Percentiles rank a stretch among this genome's conserved stretches.
Conservation (phyloP, 2,113 vertebrate species). For the Morone chrysops region DNA sequence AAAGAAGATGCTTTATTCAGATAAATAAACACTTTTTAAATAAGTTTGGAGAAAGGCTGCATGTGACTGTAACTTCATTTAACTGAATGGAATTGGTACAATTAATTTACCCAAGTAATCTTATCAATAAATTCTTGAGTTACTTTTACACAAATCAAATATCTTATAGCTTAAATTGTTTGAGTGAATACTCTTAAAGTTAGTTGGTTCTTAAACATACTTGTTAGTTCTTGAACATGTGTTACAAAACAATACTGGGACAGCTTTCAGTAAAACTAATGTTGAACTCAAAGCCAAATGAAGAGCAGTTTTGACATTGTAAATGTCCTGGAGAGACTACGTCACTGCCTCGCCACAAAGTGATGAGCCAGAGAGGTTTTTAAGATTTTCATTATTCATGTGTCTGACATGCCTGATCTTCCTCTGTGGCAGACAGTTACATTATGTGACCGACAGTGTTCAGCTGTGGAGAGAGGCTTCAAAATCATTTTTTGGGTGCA, state of each 20-base stretch:
- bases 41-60: too few relatives aligned
- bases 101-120: too few relatives aligned
- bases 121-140: too few relatives aligned
- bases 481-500: constrained; percentile 10
- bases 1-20: too few relatives aligned
- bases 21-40: too few relatives aligned
- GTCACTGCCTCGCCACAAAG: constrained; percentile 13
- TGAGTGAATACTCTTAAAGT: too few relatives aligned
- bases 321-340: neutral
- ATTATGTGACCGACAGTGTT: constrained; percentile 33
- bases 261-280: neutral
- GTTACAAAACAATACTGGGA: neutral
- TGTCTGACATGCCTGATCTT: constrained; percentile 40
- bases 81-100: too few relatives aligned
- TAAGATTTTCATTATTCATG: constrained; percentile 59
- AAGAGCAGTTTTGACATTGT: constrained; percentile 17
- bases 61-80: too few relatives aligned
- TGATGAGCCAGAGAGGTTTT: constrained; percentile 49
- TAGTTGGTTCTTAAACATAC: too few relatives aligned
- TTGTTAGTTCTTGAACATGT: too few relatives aligned
- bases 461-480: constrained; percentile 15
- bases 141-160: too few relatives aligned
- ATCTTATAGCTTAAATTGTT: too few relatives aligned
- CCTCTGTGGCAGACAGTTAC: constrained; percentile 31
- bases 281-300: neutral